Conservation (phyloP, 1,140 invertebrate genomes). For the Papilio polyxenes region DNA sequence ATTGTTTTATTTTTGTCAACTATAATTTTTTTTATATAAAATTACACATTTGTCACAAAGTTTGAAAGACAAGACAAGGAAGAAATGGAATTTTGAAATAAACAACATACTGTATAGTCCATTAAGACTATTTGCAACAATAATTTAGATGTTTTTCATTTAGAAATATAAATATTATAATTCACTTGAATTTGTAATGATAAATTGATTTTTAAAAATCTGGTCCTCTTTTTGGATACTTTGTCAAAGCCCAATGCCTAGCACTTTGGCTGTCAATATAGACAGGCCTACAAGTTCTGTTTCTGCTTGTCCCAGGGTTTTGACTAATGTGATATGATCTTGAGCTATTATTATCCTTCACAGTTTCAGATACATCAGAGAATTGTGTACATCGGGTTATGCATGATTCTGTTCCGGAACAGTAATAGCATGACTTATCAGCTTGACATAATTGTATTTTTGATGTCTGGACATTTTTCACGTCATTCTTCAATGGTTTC, state of each 20-base stretch:
- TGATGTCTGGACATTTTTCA: constrained; percentile 58
- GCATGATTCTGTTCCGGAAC: constrained; percentile 45
- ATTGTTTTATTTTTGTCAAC: constrained; percentile 45
- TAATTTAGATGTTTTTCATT: constrained; percentile 25
- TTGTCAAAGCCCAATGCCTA: constrained; percentile 63
- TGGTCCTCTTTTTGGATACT: constrained; percentile 57
- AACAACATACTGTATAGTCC: not conserved
- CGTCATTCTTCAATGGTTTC: constrained; percentile 40
- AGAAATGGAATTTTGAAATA: not conserved
- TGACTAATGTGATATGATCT: not conserved
- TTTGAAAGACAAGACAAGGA: not conserved
- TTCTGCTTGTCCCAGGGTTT: constrained; percentile 15
- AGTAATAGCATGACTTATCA: constrained; percentile 61
- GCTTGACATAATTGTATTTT: constrained; percentile 41
- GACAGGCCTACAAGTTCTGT: not conserved
- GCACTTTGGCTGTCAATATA: constrained; percentile 34
- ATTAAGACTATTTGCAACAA: no score
- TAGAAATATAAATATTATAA: not conserved
- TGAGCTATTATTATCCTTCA: not conserved
- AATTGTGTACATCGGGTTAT: constrained; percentile 57
- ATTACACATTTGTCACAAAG: not conserved
- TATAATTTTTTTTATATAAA: constrained; percentile 7
- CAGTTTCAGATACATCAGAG: constrained; percentile 41
- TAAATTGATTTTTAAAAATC: constrained; percentile 58
- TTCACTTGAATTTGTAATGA: not conserved